phyloP scores from a whole-genome alignment of 2,888 invertebrate genomes.

The Synergus laeviventris region DNA sequence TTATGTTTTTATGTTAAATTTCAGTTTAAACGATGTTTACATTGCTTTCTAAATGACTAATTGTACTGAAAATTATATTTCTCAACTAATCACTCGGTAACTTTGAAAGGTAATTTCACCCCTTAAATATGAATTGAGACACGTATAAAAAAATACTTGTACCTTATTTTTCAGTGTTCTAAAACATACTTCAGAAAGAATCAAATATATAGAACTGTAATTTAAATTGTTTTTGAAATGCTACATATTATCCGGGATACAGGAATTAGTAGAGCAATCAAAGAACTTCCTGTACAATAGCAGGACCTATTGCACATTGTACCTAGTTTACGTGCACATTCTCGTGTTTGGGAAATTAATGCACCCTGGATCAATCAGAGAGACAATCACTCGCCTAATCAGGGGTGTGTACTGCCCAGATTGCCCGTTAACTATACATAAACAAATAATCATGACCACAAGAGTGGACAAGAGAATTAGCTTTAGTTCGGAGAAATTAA shows the following conservation, averaged over 20 bases:
- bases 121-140: too few species aligned
- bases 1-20: too few species aligned
- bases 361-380: constrained; percentile 27
- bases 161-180: too few species aligned
- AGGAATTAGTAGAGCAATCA: constrained; percentile 6
- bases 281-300: constrained; percentile 19
- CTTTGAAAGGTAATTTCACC: too few species aligned
- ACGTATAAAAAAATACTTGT: too few species aligned
- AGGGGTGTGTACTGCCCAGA: constrained; percentile 19
- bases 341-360: constrained; percentile 29
- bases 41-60: too few species aligned
- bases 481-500: background rate
- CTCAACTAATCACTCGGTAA: too few species aligned
- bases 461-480: constrained; percentile 18
- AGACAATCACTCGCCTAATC: constrained; percentile 34
- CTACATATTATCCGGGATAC: background rate
- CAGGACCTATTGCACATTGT: background rate
- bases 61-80: too few species aligned
- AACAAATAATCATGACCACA: constrained; percentile 33
- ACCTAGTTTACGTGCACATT: constrained; percentile 4
- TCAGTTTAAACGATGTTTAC: too few species aligned
- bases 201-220: too few species aligned
- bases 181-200: too few species aligned
- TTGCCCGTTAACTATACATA: constrained; percentile 13
- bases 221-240: background rate